These are phyloP conservation scores for Ptilorrhoa leucosticta DNA, from an alignment of 2,113 vertebrate species.

Conservation along the genomic window DNA sequence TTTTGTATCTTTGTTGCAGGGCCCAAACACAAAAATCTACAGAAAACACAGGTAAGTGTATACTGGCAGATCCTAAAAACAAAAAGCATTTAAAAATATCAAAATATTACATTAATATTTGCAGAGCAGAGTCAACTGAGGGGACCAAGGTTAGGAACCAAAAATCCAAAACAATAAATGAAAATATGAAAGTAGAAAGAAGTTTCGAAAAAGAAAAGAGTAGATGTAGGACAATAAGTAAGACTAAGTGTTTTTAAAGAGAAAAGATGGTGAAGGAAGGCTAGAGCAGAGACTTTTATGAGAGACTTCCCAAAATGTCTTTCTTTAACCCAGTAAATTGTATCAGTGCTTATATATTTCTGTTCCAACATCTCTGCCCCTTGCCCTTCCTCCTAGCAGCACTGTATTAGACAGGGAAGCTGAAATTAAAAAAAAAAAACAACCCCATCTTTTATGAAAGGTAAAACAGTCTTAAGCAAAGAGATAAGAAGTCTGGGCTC, in stretches of 20 bases:
- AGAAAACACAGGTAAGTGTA: slow-evolving; percentile 68
- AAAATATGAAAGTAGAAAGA: background rate
- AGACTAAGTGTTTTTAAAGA: background rate
- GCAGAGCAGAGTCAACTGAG: background rate
- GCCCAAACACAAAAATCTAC: slow-evolving; percentile 51
- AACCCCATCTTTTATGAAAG: background rate
- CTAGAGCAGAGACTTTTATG: background rate
- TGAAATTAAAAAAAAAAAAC: background rate
- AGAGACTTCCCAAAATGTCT: background rate
- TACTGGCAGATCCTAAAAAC: background rate
- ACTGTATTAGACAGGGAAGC: background rate
- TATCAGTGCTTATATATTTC: background rate
- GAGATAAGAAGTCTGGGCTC: background rate
- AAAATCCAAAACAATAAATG: background rate
- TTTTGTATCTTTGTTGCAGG: slow-evolving; percentile 30
- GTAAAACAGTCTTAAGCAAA: background rate
- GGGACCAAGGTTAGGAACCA: background rate
- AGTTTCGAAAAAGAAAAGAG: background rate
- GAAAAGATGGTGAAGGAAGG: background rate
- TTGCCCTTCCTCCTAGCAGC: background rate
- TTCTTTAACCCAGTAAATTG: background rate
- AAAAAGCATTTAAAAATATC: background rate
- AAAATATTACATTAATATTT: background rate
- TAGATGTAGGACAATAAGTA: background rate
- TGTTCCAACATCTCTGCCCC: background rate